phyloP scores from a whole-genome alignment of 2,888 invertebrate genomes.

The Xestia xanthographa region DNA sequence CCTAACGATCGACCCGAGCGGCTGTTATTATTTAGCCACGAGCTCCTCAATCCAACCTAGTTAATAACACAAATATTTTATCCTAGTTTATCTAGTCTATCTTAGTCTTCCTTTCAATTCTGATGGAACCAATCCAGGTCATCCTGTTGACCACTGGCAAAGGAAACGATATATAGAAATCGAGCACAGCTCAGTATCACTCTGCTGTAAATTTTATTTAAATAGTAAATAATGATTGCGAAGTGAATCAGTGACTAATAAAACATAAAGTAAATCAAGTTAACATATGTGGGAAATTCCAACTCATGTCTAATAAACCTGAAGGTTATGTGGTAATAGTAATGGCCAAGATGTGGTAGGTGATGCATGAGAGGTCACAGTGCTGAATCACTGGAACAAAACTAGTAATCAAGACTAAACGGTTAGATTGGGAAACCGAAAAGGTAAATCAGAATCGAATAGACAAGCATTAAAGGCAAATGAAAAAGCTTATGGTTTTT shows the following conservation, averaged over 20 bases:
- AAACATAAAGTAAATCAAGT: constrained; percentile 19
- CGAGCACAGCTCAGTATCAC: not conserved
- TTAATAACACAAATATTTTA: too few species aligned
- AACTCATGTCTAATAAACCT: not conserved
- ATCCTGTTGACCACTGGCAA: not conserved
- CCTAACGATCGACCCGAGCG: too few species aligned
- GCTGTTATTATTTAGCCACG: too few species aligned
- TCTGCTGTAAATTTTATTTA: not conserved
- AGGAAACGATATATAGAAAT: not conserved
- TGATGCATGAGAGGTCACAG: constrained; percentile 6
- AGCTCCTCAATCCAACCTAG: too few species aligned
- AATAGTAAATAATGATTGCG: not conserved
- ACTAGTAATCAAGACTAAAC: not conserved
- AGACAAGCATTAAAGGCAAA: not conserved
- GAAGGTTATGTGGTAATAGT: constrained; percentile 39
- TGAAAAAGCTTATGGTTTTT: not conserved
- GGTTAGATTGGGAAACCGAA: constrained; percentile 2
- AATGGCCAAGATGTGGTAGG: constrained; percentile 1
- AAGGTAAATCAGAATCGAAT: not conserved
- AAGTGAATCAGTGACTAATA: constrained; percentile 15
- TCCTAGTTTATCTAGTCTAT: too few species aligned
- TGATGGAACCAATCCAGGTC: not conserved
- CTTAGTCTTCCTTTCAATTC: not conserved
- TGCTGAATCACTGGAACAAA: constrained; percentile 26
- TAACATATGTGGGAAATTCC: constrained; percentile 29